A percentile compares a stretch with the other conserved stretches of the same genome.
Evolutionary conservation across 2,797 vertebrate species (phyloP).

Genomic region (Takifugu rubripes): DNA sequence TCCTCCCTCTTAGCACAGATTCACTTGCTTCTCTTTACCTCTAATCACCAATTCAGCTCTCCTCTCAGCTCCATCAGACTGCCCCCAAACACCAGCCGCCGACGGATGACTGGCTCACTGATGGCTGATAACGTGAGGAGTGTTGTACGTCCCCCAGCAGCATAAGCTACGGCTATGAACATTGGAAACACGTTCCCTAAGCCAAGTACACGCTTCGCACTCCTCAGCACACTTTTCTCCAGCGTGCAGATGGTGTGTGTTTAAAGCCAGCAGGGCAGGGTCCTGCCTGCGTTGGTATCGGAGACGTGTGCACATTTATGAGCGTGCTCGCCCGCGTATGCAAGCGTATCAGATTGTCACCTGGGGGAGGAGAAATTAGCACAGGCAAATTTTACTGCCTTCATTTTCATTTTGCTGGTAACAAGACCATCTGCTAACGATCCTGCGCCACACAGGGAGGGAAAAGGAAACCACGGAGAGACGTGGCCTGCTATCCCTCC

Average conservation of each 20-base stretch:
- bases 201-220: constrained; percentile 54
- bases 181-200: constrained; percentile 61
- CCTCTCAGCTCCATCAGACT: constrained; percentile 51
- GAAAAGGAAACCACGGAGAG: constrained; percentile 32
- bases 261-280: constrained; percentile 63
- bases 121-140: constrained; percentile 50
- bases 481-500: constrained; percentile 52
- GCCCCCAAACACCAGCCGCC: constrained; percentile 53
- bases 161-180: constrained; percentile 66
- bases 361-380: constrained; percentile 83
- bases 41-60: constrained; percentile 59
- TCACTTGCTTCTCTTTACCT: constrained; percentile 51
- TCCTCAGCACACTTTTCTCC: constrained; percentile 62
- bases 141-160: constrained; percentile 66
- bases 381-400: constrained; percentile 78
- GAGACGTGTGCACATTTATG: constrained; percentile 14
- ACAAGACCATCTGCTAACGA: constrained; percentile 83
- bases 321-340: constrained; percentile 19
- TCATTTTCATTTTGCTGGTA: constrained; percentile 85
- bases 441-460: constrained; percentile 56
- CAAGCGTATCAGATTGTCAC: constrained; percentile 74
- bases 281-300: constrained; percentile 18
- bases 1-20: constrained; percentile 60
- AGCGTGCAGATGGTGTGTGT: constrained; percentile 78
- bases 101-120: constrained; percentile 55